phyloP scores from a whole-genome alignment of 2,797 vertebrate species.

The Hyperoplus lanceolatus region DNA sequence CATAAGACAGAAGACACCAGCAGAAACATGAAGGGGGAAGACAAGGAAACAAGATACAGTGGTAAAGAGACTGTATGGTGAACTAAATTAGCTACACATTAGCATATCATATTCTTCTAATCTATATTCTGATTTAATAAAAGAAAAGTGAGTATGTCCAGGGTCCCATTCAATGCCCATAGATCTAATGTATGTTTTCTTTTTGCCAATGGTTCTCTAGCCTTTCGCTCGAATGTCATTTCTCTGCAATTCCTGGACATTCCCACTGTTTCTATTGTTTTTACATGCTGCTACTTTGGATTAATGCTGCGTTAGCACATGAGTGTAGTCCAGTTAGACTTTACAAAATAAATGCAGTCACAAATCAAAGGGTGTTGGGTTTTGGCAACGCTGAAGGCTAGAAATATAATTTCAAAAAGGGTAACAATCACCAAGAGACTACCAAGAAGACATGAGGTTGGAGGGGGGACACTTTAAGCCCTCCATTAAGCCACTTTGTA shows the following conservation, averaged over 20 bases:
- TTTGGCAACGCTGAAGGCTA: conserved; percentile 33
- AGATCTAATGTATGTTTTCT: not conserved
- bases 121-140: conserved; percentile 14
- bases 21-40: conserved; percentile 33
- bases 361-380: conserved; percentile 27
- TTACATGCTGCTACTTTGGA: conserved; percentile 1
- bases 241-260: conserved; percentile 14
- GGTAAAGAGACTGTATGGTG: not conserved
- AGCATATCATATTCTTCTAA: not conserved
- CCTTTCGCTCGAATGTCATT: conserved; percentile 10
- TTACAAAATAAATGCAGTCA: conserved; percentile 38
- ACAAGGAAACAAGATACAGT: conserved; percentile 33
- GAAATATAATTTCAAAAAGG: conserved; percentile 66
- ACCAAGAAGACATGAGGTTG: conserved; percentile 40
- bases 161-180: no score
- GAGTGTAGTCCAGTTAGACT: not conserved
- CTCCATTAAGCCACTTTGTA: conserved; percentile 49
- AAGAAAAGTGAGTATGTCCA: conserved; percentile 1
- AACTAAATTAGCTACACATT: not conserved
- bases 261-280: not conserved
- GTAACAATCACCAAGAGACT: conserved; percentile 62
- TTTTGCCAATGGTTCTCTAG: not conserved
- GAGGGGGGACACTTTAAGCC: conserved; percentile 49
- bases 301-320: not conserved
- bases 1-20: conserved; percentile 40